These are phyloP conservation scores for Parazoanthus swiftii DNA, from an alignment of 92 coral and sea anemone genomes.

Conservation along the genomic window DNA sequence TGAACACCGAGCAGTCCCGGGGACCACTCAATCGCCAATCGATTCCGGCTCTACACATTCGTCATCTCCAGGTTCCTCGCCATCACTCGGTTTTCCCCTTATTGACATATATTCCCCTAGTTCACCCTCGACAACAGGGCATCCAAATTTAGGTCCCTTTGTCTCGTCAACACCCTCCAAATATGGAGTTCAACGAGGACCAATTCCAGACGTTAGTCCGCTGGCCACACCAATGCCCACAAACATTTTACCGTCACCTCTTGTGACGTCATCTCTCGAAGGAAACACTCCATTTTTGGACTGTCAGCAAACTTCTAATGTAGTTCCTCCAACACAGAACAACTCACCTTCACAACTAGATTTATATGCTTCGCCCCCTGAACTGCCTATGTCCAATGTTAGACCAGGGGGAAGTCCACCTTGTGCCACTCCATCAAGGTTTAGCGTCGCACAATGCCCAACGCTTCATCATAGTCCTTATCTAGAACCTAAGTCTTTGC, in stretches of 20 bases:
- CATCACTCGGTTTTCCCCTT: conserved; percentile 4
- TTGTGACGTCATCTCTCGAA: not conserved
- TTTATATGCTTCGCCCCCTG: not conserved
- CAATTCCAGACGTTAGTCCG: conserved; percentile 40
- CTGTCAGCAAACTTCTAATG: not conserved
- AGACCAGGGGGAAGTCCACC: not conserved
- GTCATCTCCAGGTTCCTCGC: conserved; percentile 2
- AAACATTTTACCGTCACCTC: not conserved
- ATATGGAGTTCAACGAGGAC: conserved; percentile 13
- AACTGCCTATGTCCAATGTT: not conserved
- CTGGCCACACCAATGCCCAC: conserved; percentile 30
- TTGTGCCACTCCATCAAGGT: not conserved
- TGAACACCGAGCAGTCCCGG: not conserved
- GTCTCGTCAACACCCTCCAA: conserved; percentile 36
- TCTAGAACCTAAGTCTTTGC: not conserved
- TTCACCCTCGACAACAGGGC: conserved; percentile 4
- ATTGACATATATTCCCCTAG: not conserved
- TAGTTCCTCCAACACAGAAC: not conserved
- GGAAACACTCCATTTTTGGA: not conserved
- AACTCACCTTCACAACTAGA: not conserved
- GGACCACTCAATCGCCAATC: not conserved
- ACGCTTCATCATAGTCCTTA: not conserved
- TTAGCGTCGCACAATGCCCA: conserved; percentile 9
- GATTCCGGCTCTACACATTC: not conserved
- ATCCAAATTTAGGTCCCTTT: not conserved